Conservation (phyloP, 2,797 vertebrate genomes). For the Gallinago nigripennis region DNA sequence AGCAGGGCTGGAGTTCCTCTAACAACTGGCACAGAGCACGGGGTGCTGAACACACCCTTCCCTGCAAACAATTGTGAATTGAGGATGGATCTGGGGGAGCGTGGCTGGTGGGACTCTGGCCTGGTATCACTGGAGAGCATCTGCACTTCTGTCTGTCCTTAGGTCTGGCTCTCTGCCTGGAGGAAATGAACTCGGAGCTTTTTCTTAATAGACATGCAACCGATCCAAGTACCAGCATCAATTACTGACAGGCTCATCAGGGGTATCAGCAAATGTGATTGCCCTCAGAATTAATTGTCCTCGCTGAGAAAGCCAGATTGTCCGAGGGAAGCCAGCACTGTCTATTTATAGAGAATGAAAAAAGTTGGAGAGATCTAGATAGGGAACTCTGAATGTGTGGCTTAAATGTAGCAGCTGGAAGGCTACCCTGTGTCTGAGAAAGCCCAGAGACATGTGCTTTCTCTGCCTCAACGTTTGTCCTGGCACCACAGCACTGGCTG, state of each 20-base stretch:
- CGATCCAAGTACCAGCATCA: background rate
- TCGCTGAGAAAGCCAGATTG: background rate
- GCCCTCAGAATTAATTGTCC: background rate
- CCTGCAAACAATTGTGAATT: background rate
- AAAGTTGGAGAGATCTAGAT: background rate
- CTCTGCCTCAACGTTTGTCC: background rate
- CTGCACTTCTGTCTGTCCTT: background rate
- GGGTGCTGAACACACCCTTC: background rate
- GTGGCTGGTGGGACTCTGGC: background rate
- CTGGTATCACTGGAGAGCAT: accelerated
- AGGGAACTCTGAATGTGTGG: background rate
- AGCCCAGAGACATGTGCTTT: background rate
- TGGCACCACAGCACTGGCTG: background rate
- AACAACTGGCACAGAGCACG: background rate
- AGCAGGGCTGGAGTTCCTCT: background rate
- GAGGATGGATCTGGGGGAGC: background rate
- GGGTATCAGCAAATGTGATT: background rate
- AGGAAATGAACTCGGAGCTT: background rate
- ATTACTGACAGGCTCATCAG: background rate
- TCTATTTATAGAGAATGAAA: background rate
- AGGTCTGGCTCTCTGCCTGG: background rate
- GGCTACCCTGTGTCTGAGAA: background rate
- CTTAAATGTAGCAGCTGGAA: background rate
- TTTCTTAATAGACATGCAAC: background rate
- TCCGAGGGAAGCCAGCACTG: background rate